A percentile compares a stretch with the other conserved stretches of the same genome.
These are phyloP conservation scores for Pilophorus perplexus DNA, from an alignment of 2,888 invertebrate species.

Conservation along the genomic window DNA sequence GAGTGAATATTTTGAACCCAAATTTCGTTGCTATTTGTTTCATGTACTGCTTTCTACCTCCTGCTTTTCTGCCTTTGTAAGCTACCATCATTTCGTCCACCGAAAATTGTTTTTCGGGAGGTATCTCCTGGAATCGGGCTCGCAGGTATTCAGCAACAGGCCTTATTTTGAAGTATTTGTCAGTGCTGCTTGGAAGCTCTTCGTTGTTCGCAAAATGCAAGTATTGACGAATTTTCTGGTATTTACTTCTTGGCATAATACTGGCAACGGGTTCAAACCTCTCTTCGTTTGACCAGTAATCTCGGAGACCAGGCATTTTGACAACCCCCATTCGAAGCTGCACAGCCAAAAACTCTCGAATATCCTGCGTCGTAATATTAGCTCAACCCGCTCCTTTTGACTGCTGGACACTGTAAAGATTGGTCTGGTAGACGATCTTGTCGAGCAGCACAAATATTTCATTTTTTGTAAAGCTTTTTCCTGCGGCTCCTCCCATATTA, in stretches of 20 bases:
- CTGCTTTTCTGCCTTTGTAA: slow-evolving; percentile 51
- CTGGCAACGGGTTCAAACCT: background rate
- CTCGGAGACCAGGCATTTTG: background rate
- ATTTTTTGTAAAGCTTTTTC: no score
- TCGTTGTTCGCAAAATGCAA: slow-evolving; percentile 35
- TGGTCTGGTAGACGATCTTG: no score
- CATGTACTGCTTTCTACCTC: slow-evolving; percentile 51
- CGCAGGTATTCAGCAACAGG: background rate
- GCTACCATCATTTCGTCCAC: slow-evolving; percentile 52
- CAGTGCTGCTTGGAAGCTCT: background rate
- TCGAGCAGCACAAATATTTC: no score
- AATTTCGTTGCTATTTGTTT: slow-evolving; percentile 49
- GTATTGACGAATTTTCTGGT: background rate
- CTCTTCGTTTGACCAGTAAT: slow-evolving; percentile 4
- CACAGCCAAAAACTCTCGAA: background rate
- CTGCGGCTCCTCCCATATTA: no score
- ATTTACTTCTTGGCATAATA: slow-evolving; percentile 21
- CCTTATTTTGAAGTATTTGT: slow-evolving; percentile 1
- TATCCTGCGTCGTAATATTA: no score
- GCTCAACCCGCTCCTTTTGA: no score
- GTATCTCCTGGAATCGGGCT: background rate
- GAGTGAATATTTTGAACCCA: slow-evolving; percentile 51
- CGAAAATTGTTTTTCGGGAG: slow-evolving; percentile 29
- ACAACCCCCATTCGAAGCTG: slow-evolving; percentile 21
- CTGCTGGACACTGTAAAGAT: no score